phyloP scores from a whole-genome alignment of 2,113 vertebrate genomes.

The Percopsis transmontana region DNA sequence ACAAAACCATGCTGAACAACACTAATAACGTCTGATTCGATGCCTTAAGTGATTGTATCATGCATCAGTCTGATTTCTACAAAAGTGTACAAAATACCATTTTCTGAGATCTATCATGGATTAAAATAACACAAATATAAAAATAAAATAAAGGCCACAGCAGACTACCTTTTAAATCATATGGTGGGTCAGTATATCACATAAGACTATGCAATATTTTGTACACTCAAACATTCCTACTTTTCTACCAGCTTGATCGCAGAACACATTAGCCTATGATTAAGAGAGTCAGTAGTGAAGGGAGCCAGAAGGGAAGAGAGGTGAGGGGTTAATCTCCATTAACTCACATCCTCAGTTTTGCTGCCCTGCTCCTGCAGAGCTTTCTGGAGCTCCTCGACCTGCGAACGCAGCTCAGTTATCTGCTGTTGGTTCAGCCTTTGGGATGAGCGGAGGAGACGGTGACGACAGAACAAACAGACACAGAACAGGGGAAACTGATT shows the following conservation, averaged over 20 bases:
- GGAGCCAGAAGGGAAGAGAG: neutral
- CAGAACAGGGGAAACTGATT: neutral
- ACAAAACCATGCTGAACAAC: neutral
- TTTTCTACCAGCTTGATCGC: slow-evolving; percentile 8
- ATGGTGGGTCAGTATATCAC: no score
- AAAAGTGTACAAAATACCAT: neutral
- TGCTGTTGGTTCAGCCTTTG: slow-evolving; percentile 86
- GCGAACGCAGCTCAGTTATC: slow-evolving; percentile 81
- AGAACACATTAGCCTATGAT: neutral
- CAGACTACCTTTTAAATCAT: no score
- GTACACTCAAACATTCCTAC: neutral
- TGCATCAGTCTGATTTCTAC: neutral
- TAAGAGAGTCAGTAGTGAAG: neutral
- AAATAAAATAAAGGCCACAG: no score
- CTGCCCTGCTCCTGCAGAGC: slow-evolving; percentile 84
- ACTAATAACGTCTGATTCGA: neutral
- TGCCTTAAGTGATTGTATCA: neutral
- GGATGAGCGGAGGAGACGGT: neutral
- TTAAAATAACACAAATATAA: neutral
- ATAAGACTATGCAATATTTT: neutral
- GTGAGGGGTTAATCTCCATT: neutral
- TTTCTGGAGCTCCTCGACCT: slow-evolving; percentile 87
- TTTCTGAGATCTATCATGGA: neutral
- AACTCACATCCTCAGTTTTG: slow-evolving; percentile 87
- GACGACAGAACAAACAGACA: neutral